Conservation (phyloP, 2,888 invertebrate species). For the Diarsia mendica region DNA sequence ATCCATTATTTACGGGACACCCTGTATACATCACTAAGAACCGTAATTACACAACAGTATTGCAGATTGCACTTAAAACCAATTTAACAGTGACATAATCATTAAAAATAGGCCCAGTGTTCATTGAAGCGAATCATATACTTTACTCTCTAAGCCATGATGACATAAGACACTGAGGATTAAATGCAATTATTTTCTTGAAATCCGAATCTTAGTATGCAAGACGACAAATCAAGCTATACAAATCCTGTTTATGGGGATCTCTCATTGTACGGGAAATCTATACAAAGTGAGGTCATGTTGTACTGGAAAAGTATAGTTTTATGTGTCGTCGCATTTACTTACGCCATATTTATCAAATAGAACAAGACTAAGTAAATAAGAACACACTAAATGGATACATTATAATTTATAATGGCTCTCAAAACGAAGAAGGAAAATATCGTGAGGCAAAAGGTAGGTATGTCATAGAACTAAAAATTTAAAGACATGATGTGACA, state of each 20-base stretch:
- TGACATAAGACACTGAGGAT: conserved; percentile 23
- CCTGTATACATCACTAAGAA: neutral
- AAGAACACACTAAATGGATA: neutral
- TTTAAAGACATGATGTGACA: neutral
- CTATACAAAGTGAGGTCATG: too few species aligned
- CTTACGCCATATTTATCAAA: neutral
- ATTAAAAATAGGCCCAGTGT: conserved; percentile 38
- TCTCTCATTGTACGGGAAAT: too few species aligned
- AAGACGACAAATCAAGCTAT: too few species aligned
- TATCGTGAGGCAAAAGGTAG: neutral
- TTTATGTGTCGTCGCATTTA: too few species aligned
- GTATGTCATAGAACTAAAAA: neutral
- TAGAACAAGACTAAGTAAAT: neutral
- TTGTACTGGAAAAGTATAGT: too few species aligned
- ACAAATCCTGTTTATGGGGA: too few species aligned
- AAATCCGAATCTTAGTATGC: neutral
- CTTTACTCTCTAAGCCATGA: conserved; percentile 23
- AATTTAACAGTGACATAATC: conserved; percentile 43
- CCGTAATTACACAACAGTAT: conserved; percentile 27
- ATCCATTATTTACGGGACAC: too few species aligned
- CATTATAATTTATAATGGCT: neutral
- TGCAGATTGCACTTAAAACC: conserved; percentile 53
- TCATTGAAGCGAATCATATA: conserved; percentile 57
- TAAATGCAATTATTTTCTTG: neutral
- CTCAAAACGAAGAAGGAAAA: neutral